phyloP scores from a whole-genome alignment of 2,113 vertebrate genomes.

The Triplophysa tibetana region DNA sequence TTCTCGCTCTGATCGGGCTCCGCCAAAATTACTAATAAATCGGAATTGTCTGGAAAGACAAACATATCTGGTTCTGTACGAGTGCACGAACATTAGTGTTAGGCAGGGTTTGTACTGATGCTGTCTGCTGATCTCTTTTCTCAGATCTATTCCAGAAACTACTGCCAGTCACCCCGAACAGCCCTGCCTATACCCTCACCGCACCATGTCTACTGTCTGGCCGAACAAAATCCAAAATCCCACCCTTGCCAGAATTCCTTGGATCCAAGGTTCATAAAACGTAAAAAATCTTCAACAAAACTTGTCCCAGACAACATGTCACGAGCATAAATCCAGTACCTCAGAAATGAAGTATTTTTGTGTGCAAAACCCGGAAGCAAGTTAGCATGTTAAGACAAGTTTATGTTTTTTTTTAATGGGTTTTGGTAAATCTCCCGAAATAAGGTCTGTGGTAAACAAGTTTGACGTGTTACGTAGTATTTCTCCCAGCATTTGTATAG shows the following conservation, averaged over 20 bases:
- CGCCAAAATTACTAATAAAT: slow-evolving; percentile 61
- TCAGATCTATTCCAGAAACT: slow-evolving; percentile 44
- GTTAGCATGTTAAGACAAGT: too few relatives aligned
- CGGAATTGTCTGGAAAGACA: slow-evolving; percentile 65
- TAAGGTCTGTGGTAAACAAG: too few relatives aligned
- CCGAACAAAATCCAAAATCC: slow-evolving; percentile 60
- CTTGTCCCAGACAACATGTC: not conserved
- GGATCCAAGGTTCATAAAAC: slow-evolving; percentile 56
- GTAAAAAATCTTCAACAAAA: not conserved
- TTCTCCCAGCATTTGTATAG: too few relatives aligned
- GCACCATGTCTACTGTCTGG: slow-evolving; percentile 71
- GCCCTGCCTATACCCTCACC: slow-evolving; percentile 61
- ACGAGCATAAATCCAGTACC: not conserved
- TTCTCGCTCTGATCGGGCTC: slow-evolving; percentile 56
- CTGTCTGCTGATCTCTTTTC: slow-evolving; percentile 56
- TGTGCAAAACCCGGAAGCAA: too few relatives aligned
- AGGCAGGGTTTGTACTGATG: slow-evolving; percentile 45
- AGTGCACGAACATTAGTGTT: slow-evolving; percentile 51
- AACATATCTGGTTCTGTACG: slow-evolving; percentile 64
- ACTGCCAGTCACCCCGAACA: slow-evolving; percentile 58
- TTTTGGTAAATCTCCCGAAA: too few relatives aligned
- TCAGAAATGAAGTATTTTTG: too few relatives aligned
- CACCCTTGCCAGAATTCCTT: slow-evolving; percentile 56
- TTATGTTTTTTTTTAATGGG: too few relatives aligned
- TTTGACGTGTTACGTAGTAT: too few relatives aligned